These are phyloP conservation scores for Oligia latruncula DNA, from an alignment of 2,888 invertebrate species.

Conservation along the genomic window DNA sequence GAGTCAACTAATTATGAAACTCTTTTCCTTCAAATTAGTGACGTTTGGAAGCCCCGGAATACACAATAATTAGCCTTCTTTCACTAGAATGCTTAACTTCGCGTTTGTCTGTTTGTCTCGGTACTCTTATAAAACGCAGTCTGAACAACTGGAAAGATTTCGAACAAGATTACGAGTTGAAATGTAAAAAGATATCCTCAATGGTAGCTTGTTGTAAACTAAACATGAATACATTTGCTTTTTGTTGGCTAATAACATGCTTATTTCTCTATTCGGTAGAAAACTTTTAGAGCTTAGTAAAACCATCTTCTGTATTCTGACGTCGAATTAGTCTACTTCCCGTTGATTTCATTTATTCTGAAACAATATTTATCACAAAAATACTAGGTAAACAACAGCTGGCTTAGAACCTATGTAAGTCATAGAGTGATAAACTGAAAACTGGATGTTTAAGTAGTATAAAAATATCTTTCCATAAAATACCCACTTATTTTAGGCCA, in stretches of 20 bases:
- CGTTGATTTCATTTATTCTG: neutral
- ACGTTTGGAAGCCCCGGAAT: conserved; percentile 55
- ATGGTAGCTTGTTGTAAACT: conserved; percentile 43
- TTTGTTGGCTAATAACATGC: conserved; percentile 31
- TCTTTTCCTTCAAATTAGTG: conserved; percentile 71
- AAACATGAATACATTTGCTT: conserved; percentile 33
- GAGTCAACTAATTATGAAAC: conserved; percentile 79
- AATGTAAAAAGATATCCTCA: conserved; percentile 35
- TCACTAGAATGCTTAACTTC: conserved; percentile 38
- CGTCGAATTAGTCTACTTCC: neutral
- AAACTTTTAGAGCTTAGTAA: conserved; percentile 24
- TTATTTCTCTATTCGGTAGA: conserved; percentile 41
- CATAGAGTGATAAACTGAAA: neutral
- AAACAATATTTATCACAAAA: neutral
- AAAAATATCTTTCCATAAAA: neutral
- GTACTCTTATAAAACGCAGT: conserved; percentile 22
- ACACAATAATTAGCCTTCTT: conserved; percentile 60
- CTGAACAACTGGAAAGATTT: conserved; percentile 47
- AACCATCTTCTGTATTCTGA: conserved; percentile 13
- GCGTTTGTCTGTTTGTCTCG: conserved; percentile 15
- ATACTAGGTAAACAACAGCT: neutral
- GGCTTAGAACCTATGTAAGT: neutral
- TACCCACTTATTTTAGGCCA: neutral
- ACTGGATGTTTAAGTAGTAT: neutral
- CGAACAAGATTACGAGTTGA: conserved; percentile 22